phyloP scores from a whole-genome alignment of 2,888 invertebrate genomes.

The Calliopum simillimum region DNA sequence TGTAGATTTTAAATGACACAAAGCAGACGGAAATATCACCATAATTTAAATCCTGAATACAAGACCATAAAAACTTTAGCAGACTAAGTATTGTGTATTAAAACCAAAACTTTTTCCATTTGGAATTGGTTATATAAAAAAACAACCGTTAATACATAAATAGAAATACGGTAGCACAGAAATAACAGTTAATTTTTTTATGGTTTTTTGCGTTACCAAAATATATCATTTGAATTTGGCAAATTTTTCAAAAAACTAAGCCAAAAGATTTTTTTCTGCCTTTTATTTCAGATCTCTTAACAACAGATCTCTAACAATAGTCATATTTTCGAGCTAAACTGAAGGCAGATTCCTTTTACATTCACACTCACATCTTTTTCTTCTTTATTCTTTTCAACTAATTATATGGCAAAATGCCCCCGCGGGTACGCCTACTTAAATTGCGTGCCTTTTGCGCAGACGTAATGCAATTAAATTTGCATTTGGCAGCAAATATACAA shows the following conservation, averaged over 20 bases:
- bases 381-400: constrained; percentile 30
- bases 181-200: constrained; percentile 34
- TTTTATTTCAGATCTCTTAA: neutral
- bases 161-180: constrained; percentile 35
- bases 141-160: constrained; percentile 38
- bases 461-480: constrained; percentile 66
- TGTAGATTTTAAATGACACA: too few relatives aligned
- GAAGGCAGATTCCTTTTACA: neutral
- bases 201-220: neutral
- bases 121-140: constrained; percentile 10
- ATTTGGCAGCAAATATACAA: constrained; percentile 63
- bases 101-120: too few relatives aligned
- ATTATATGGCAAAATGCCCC: constrained; percentile 44
- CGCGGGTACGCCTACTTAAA: constrained; percentile 61
- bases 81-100: too few relatives aligned
- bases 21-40: too few relatives aligned
- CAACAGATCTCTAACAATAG: too few relatives aligned
- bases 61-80: too few relatives aligned
- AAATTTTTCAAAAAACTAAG: neutral
- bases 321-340: too few relatives aligned
- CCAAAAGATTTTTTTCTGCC: neutral
- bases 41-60: too few relatives aligned
- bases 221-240: neutral
- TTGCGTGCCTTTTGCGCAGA: constrained; percentile 58
- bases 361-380: neutral